Evolutionary conservation across 1,140 invertebrate species (phyloP).

Genomic region (Drosophila micromelanica): DNA sequence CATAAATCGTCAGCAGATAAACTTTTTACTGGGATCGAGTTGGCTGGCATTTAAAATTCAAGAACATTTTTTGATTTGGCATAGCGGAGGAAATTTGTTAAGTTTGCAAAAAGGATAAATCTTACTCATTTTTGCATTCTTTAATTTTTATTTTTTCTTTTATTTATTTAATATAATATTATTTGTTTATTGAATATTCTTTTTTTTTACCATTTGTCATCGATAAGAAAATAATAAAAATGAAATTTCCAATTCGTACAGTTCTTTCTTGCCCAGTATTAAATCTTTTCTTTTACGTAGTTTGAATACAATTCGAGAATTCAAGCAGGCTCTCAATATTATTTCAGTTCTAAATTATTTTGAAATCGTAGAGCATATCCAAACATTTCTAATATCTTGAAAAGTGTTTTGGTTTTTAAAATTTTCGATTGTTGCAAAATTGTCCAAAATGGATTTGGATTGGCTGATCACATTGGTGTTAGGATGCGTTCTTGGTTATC

Average conservation of each 20-base stretch:
- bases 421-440: background rate
- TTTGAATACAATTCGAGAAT: no score
- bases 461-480: conserved; percentile 38
- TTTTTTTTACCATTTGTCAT: no score
- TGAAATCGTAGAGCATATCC: no score
- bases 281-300: no score
- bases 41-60: background rate
- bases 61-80: background rate
- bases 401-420: background rate
- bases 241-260: no score
- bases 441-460: conserved; percentile 53
- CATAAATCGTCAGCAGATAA: background rate
- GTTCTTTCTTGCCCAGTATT: background rate
- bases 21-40: background rate
- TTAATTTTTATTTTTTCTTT: no score
- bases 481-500: conserved; percentile 53
- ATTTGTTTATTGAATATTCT: no score
- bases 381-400: no score
- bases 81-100: background rate
- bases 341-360: background rate
- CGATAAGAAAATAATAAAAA: no score
- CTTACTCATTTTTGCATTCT: no score
- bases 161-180: no score
- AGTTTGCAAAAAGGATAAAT: no score
- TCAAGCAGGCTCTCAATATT: background rate